Percentiles rank a stretch among this genome's conserved stretches.
These are phyloP conservation scores for Ricordea florida DNA, from an alignment of 92 coral and sea anemone species.

Conservation along the genomic window DNA sequence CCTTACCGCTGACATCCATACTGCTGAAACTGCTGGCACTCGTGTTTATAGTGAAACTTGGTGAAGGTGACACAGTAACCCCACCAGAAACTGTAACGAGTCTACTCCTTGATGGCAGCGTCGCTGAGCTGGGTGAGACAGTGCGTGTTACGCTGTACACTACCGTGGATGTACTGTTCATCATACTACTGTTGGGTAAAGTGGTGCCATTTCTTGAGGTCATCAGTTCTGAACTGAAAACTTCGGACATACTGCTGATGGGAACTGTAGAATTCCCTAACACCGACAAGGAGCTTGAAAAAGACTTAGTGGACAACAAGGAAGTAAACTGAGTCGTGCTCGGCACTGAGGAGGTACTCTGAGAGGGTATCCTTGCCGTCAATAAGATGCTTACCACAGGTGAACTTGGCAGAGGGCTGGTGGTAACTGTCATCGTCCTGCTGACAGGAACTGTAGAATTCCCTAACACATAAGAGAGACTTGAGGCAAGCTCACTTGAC, in stretches of 20 bases:
- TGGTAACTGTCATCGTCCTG: background rate
- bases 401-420: background rate
- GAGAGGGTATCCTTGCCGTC: background rate
- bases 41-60: background rate
- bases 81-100: background rate
- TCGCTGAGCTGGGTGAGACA: background rate
- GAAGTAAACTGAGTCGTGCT: no score
- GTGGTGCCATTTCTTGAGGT: no score
- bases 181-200: no score
- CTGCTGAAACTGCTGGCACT: background rate
- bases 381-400: background rate
- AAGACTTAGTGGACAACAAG: no score
- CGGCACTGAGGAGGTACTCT: background rate
- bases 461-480: background rate
- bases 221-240: no score
- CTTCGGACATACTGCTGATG: no score
- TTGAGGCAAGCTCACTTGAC: background rate
- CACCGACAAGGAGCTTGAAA: background rate
- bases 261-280: no score
- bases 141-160: background rate
- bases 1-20: constrained; percentile 8
- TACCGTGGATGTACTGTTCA: no score
- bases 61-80: constrained; percentile 1
- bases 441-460: background rate
- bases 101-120: background rate